Percentiles rank a stretch among this genome's conserved stretches.
Conservation (phyloP, 2,888 invertebrate genomes). For the Bombylius discolor region DNA sequence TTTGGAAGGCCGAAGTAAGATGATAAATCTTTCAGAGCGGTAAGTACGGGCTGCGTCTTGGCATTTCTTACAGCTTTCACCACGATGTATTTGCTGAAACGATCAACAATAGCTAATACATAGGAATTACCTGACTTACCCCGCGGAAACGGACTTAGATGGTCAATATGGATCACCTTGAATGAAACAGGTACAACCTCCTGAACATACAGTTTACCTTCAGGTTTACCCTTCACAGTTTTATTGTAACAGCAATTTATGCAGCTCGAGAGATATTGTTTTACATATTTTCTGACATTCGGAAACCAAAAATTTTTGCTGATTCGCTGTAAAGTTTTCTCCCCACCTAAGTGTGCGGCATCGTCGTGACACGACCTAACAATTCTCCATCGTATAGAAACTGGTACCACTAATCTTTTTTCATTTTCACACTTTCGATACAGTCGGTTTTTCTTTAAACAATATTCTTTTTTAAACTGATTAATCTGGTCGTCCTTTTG, state of each 20-base stretch:
- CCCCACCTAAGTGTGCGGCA: constrained; percentile 12
- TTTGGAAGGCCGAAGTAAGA: constrained; percentile 1
- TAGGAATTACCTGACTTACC: constrained; percentile 7
- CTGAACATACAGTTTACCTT: constrained; percentile 11
- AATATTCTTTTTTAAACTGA: neutral
- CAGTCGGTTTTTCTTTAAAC: neutral
- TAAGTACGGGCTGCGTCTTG: constrained; percentile 1
- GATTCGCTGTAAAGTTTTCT: constrained; percentile 10
- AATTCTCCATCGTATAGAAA: constrained; percentile 9
- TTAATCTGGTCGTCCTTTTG: neutral
- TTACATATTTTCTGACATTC: constrained; percentile 7
- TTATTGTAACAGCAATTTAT: constrained; percentile 8
- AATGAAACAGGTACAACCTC: constrained; percentile 12
- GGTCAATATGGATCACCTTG: constrained; percentile 14
- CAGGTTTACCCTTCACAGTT: constrained; percentile 1
- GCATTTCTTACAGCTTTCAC: constrained; percentile 5
- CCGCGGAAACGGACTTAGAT: constrained; percentile 14
- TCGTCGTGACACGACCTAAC: constrained; percentile 11
- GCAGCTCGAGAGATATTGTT: constrained; percentile 8
- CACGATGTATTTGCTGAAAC: constrained; percentile 11
- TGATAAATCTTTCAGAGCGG: constrained; percentile 3
- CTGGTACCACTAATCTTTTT: constrained; percentile 12
- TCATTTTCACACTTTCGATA: neutral
- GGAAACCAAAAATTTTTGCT: constrained; percentile 15
- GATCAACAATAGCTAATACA: constrained; percentile 10